Evolutionary conservation across 2,113 vertebrate genomes (phyloP).

Genomic region (Meleagris gallopavo): DNA sequence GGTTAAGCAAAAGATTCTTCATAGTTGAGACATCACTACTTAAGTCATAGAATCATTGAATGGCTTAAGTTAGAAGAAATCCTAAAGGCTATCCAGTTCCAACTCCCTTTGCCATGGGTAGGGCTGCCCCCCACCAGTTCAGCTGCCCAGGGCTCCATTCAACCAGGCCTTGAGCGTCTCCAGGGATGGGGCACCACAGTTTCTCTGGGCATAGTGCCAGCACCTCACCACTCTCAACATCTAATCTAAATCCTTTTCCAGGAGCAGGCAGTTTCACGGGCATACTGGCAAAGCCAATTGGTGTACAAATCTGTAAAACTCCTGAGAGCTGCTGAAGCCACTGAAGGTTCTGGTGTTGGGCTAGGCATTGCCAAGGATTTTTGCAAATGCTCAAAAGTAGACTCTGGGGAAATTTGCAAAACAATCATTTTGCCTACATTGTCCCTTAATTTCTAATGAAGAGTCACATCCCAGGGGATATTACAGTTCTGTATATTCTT

Average conservation of each 20-base stretch:
- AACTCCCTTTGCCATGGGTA: too few relatives aligned
- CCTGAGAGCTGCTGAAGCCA: constrained; percentile 37
- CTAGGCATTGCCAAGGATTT: constrained; percentile 26
- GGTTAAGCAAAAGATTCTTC: constrained; percentile 73
- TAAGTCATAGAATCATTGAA: not conserved
- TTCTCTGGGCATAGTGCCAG: too few relatives aligned
- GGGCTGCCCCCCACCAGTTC: too few relatives aligned
- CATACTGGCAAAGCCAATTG: constrained; percentile 61
- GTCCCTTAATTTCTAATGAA: constrained; percentile 57
- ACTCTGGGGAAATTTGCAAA: not conserved
- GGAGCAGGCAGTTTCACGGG: constrained; percentile 56
- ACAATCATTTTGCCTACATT: constrained; percentile 54
- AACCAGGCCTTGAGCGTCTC: too few relatives aligned
- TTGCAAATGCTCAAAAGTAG: not conserved
- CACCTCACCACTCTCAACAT: too few relatives aligned
- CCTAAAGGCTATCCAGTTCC: too few relatives aligned
- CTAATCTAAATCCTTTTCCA: constrained; percentile 63
- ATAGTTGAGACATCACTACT: constrained; percentile 63
- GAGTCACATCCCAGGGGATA: not conserved
- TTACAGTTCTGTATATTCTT: not conserved
- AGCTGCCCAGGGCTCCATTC: too few relatives aligned
- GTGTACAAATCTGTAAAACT: constrained; percentile 50
- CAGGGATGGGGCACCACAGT: too few relatives aligned
- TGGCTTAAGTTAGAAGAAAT: too few relatives aligned
- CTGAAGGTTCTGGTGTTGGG: constrained; percentile 27